Evolutionary conservation across 2,113 vertebrate genomes (phyloP).

Genomic region (Hippoglossus stenolepis): DNA sequence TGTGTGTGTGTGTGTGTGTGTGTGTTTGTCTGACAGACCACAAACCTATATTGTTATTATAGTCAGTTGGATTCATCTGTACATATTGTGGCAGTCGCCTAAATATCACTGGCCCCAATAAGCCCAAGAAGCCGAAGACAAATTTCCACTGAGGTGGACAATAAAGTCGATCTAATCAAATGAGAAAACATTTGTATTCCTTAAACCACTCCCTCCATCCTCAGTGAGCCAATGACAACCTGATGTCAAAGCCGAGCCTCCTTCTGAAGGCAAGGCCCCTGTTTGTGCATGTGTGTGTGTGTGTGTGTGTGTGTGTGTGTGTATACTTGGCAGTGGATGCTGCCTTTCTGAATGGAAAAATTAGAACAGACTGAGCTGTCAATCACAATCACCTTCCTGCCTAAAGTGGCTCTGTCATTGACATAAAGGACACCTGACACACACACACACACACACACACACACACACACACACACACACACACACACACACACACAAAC

Average conservation of each 20-base stretch:
- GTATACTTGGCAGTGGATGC: background rate
- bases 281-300: conserved; percentile 9
- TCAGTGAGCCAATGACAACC: conserved; percentile 34
- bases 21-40: no score
- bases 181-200: no score
- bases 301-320: conserved; percentile 18
- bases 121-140: no score
- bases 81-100: no score
- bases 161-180: no score
- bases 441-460: background rate
- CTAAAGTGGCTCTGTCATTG: conserved; percentile 11
- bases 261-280: conserved; percentile 1
- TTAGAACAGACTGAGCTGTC: conserved; percentile 42
- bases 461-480: background rate
- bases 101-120: no score
- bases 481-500: background rate
- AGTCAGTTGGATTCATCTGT: no score
- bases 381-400: conserved; percentile 37
- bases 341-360: conserved; percentile 32
- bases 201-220: background rate
- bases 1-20: no score
- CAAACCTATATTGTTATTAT: no score
- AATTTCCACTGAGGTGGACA: no score
- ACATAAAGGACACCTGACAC: conserved; percentile 17
- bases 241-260: conserved; percentile 8